Base-by-base conservation (phyloP, 2,113 vertebrate species). In the Trochalopteron elliotii region DNA sequence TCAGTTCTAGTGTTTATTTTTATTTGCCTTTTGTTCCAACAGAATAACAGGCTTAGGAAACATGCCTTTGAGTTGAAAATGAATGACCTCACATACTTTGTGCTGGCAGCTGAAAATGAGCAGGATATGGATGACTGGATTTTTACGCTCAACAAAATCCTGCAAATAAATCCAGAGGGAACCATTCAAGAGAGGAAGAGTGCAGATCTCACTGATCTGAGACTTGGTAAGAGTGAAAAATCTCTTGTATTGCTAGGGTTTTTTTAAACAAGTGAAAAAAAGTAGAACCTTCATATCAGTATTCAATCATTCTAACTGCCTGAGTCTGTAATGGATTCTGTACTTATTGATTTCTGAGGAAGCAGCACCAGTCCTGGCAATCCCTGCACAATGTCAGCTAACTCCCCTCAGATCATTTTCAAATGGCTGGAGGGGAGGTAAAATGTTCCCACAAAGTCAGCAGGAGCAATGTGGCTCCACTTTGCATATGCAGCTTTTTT, bases 41-140 rank as follows among this genome's bases (percentile, higher is more conserved):
- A 98, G 98, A 98, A 99, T 94, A 99, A 98, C 96, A 98, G 98
- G 60, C 98, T 99, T 83, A 98, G 99, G 97, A 99, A 99, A 94
- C 98, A 99, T 33, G 99, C 99, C 90, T 99, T 99, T 96, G 99
- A 99, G 95, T 93, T 99, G 98, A 99, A 99, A 98, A 99, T 99
- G 99, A 99, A 99, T 83, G 99, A 99, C 91, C 98, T 99, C 96
- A 99, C 99, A 15, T 99, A 99, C 97, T 99, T 99, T 53, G 99
- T 99, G 96, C 98, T 99, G 98, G 99, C 99, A 52, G 99, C 99
- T 44, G 99, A 99, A 98, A 99, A 98, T 3, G 99, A 99, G 96
- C 98, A 98, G 70, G 99, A 99, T 96, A 99, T 99, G 99, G 99
- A 99, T 44, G 99, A 99, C 25, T 99, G 99, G 99, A 99, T 99